Evolutionary conservation across 1,140 invertebrate genomes (phyloP).

Genomic region (Zaprionus nigranus): DNA sequence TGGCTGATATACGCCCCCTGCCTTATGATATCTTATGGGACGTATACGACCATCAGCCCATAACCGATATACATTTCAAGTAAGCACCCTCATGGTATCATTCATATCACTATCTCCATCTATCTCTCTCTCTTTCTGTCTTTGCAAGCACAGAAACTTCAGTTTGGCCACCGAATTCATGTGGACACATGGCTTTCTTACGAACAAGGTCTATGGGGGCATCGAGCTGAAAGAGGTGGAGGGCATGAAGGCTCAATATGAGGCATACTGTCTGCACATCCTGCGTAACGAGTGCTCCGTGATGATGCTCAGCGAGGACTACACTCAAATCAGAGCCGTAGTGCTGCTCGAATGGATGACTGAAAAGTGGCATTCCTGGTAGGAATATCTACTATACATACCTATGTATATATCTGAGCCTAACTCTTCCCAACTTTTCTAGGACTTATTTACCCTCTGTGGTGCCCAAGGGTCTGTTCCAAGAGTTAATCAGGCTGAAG

Average conservation of each 20-base stretch:
- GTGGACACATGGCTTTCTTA: slow-evolving; percentile 58
- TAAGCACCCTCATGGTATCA: slow-evolving; percentile 22
- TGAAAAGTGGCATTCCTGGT: slow-evolving; percentile 72
- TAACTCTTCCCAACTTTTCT: background rate
- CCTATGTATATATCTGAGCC: background rate
- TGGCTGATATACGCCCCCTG: slow-evolving; percentile 51
- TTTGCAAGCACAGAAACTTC: slow-evolving; percentile 46
- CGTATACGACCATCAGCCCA: slow-evolving; percentile 40
- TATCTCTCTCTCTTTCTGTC: background rate
- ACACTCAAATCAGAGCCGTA: slow-evolving; percentile 59
- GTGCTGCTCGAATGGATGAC: slow-evolving; percentile 72
- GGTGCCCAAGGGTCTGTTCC: slow-evolving; percentile 52
- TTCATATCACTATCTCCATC: background rate
- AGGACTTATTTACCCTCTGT: slow-evolving; percentile 58
- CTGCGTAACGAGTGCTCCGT: slow-evolving; percentile 65
- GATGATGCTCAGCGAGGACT: slow-evolving; percentile 62
- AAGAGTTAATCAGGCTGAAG: slow-evolving; percentile 56
- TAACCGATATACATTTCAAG: slow-evolving; percentile 67
- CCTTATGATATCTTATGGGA: slow-evolving; percentile 62
- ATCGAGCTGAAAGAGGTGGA: slow-evolving; percentile 43
- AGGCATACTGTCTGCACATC: slow-evolving; percentile 59
- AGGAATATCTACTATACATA: background rate
- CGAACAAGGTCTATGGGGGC: slow-evolving; percentile 54
- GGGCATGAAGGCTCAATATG: slow-evolving; percentile 54
- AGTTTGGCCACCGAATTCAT: slow-evolving; percentile 62